Conservation (phyloP, 2,797 vertebrate species). For the Poecilia velifera region DNA sequence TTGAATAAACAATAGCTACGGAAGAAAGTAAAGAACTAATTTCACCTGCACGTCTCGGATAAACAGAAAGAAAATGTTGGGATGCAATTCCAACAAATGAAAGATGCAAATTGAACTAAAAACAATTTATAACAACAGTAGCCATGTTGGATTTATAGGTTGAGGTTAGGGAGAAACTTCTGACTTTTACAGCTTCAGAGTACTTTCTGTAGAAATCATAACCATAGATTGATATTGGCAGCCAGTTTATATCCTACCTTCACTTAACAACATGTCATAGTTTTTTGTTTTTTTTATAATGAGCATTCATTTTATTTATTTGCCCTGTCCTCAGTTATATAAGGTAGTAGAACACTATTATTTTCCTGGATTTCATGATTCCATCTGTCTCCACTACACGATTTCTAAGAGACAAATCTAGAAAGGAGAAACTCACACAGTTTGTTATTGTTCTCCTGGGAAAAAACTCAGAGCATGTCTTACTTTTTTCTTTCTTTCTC, state of each 20-base stretch:
- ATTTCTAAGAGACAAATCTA: constrained; percentile 6
- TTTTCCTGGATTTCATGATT: constrained; percentile 14
- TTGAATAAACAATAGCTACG: background rate
- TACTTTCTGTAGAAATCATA: background rate
- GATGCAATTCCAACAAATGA: background rate
- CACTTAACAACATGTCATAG: background rate
- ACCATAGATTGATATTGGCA: background rate
- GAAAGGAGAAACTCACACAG: constrained; percentile 37
- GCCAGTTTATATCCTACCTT: background rate
- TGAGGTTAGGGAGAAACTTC: too few species aligned
- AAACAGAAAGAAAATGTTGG: background rate
- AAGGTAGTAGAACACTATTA: background rate
- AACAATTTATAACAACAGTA: background rate
- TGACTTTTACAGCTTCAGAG: too few species aligned
- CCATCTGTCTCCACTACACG: background rate
- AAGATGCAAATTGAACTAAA: background rate
- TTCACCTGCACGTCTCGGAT: background rate
- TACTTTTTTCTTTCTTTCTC: constrained; percentile 2
- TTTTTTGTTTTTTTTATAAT: background rate
- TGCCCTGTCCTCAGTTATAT: background rate
- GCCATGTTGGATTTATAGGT: background rate
- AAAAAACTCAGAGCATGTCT: constrained; percentile 29
- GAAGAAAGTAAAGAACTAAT: background rate
- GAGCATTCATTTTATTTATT: background rate
- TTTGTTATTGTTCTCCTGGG: constrained; percentile 50